phyloP scores from a whole-genome alignment of 2,888 invertebrate species.

The Nasonia oneida region DNA sequence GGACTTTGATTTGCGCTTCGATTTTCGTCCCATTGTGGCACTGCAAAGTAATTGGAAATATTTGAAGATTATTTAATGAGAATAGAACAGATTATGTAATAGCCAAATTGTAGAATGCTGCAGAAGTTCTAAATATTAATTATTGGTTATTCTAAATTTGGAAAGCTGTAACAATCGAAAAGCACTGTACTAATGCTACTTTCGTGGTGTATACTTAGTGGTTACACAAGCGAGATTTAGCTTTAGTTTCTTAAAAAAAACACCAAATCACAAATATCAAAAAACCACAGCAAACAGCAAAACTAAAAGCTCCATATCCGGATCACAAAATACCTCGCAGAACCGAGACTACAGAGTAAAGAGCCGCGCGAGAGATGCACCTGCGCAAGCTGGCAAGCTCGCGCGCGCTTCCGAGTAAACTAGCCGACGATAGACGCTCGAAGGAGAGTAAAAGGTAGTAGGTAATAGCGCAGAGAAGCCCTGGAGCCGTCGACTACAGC shows the following conservation, averaged over 20 bases:
- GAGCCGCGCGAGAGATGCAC: neutral
- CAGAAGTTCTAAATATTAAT: neutral
- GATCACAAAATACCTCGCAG: neutral
- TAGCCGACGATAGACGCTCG: neutral
- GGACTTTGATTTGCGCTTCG: slow-evolving; percentile 40
- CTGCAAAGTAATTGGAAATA: neutral
- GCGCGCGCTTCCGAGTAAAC: neutral
- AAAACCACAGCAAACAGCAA: no score
- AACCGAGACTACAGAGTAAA: neutral
- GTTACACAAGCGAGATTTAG: no score
- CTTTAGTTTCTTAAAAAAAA: no score
- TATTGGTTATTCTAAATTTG: neutral
- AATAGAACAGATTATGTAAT: neutral
- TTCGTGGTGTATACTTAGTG: neutral
- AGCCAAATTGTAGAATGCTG: neutral
- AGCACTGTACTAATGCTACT: neutral
- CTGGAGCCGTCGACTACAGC: neutral
- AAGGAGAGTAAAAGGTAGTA: neutral
- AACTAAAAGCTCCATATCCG: no score
- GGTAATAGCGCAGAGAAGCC: neutral
- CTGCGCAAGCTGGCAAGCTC: neutral
- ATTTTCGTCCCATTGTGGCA: slow-evolving; percentile 47
- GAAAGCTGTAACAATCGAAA: neutral
- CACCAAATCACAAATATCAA: no score
- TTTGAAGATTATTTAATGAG: no score